A percentile compares a stretch with the other conserved stretches of the same genome.
phyloP scores from a whole-genome alignment of 2,888 invertebrate species.

The Teinopalpus imperialis region DNA sequence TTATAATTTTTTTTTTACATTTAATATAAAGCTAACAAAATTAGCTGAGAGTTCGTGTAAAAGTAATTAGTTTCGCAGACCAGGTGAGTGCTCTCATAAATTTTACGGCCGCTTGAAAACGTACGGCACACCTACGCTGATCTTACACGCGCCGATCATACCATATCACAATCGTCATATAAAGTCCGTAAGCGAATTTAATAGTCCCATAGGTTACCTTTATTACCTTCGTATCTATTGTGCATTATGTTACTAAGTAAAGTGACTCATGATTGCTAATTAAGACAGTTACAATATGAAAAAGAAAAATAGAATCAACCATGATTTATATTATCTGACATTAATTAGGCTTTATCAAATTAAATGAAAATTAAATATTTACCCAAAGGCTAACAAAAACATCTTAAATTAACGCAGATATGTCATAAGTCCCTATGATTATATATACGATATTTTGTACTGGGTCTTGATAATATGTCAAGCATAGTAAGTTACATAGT shows the following conservation, averaged over 20 bases:
- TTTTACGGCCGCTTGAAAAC: neutral
- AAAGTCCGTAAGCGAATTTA: slow-evolving; percentile 9
- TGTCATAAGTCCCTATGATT: slow-evolving; percentile 10
- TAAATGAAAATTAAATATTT: too few relatives aligned
- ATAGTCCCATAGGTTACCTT: slow-evolving; percentile 8
- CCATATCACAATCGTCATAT: slow-evolving; percentile 13
- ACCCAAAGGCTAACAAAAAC: too few relatives aligned
- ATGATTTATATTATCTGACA: too few relatives aligned
- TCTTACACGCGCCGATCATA: slow-evolving; percentile 14
- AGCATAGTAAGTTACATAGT: slow-evolving; percentile 7
- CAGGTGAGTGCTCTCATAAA: slow-evolving; percentile 21
- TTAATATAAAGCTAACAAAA: too few relatives aligned
- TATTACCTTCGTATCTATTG: slow-evolving; percentile 13
- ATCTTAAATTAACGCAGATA: too few relatives aligned
- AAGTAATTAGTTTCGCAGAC: neutral
- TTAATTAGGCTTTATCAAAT: too few relatives aligned
- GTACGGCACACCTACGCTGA: slow-evolving; percentile 4
- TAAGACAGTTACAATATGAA: too few relatives aligned
- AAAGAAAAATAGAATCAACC: too few relatives aligned
- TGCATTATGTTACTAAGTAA: neutral
- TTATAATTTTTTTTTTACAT: too few relatives aligned
- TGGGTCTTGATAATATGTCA: slow-evolving; percentile 6
- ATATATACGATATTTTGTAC: slow-evolving; percentile 1
- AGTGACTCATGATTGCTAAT: neutral
- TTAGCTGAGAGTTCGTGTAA: slow-evolving; percentile 1